Conservation (phyloP, 1,140 invertebrate genomes). For the Hesperophylax magnus region DNA sequence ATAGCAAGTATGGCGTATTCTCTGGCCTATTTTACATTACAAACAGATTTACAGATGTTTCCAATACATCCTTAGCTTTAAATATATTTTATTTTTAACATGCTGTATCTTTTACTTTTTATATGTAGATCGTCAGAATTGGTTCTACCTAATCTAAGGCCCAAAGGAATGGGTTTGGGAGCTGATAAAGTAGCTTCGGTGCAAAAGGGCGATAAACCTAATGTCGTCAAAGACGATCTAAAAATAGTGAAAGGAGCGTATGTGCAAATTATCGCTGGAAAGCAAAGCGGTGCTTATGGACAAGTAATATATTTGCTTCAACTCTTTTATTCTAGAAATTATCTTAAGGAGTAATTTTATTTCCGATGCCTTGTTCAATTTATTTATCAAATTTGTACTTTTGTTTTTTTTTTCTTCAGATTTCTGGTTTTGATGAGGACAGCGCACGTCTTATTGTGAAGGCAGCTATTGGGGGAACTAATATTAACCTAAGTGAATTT, state of each 20-base stretch:
- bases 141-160: slow-evolving; percentile 75
- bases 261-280: slow-evolving; percentile 81
- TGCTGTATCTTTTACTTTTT: too few relatives aligned
- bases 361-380: too few relatives aligned
- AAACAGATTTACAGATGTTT: too few relatives aligned
- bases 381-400: background rate
- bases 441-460: slow-evolving; percentile 85
- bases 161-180: slow-evolving; percentile 93
- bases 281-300: slow-evolving; percentile 84
- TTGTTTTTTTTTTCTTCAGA: slow-evolving; percentile 67
- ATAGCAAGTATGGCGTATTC: slow-evolving; percentile 67
- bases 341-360: too few relatives aligned
- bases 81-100: too few relatives aligned
- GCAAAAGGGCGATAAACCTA: slow-evolving; percentile 23
- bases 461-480: slow-evolving; percentile 79
- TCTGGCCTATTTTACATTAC: too few relatives aligned
- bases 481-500: slow-evolving; percentile 83
- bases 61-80: too few relatives aligned
- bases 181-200: slow-evolving; percentile 80
- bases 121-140: slow-evolving; percentile 32
- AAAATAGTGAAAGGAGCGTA: slow-evolving; percentile 76
- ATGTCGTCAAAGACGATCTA: slow-evolving; percentile 70
- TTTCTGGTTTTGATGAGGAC: slow-evolving; percentile 90
- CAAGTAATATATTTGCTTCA: slow-evolving; percentile 67
- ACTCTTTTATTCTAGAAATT: too few relatives aligned